Evolutionary conservation across 2,888 invertebrate species (phyloP), one percentile per base, ranked within the genome.

Genomic region (Phania funesta): DNA sequence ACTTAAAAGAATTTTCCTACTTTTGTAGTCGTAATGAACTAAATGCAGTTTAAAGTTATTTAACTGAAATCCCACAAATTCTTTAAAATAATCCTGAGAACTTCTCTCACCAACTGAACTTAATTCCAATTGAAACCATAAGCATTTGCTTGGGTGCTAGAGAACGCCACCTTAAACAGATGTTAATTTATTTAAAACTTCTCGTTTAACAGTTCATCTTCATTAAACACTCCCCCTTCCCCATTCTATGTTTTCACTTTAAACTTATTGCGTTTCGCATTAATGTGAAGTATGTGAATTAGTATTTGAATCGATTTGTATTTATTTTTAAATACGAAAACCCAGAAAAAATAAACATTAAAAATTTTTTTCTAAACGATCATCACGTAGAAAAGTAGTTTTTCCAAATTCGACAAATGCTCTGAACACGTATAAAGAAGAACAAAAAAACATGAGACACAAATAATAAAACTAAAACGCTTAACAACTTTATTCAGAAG

Each of bases 381-480:
- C 68, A 46, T 80, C 81, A 81, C 76, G 76, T 77, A 73, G 60
- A 26, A 68, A 77, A 64, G 48, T 67, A 68, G 62, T 81, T 38
- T n/a, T 80, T 64, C 32, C 38, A 1, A 62, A 56, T 56, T 64
- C 9, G 50, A 65, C 50, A 64, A 48, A 35, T 38, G 5, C 8
- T 13, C 41, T 11, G 16, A 60, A 65, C 13, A 50, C 48, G 41
- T 7, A 29, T 41, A 50, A 67, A 29, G 48, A 56, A 11, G 24
- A 38, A 38, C 8, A 50, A 41, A 35, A 20, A 29, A 29, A 26
- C 16, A 20, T 58, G n/a, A 29, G 29, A 48, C 11, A 60, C 32
- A n/a, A n/a, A n/a, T 62, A 44, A 50, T 50, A 41, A 44, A 73
- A 46, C 8, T n/a, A 64, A 62, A 75, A 38, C 46, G 54, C 26